Evolutionary conservation across 2,797 vertebrate species (phyloP), one percentile per base, ranked within the genome.

Genomic region (Petrocephalus schoutedeni): DNA sequence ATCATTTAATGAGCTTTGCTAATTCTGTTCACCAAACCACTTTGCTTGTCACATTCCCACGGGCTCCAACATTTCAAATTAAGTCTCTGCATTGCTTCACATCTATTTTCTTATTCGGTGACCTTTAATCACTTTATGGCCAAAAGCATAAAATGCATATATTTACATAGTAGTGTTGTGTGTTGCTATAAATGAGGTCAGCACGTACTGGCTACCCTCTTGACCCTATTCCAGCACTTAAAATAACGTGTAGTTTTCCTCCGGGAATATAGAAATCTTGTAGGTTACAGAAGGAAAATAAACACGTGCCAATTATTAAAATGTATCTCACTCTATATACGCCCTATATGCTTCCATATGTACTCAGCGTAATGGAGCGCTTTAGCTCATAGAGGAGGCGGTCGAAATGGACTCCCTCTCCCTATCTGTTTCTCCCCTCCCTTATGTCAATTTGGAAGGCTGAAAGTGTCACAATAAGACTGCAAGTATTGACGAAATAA

Each of bases 371-470:
- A 59, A 36, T 58, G 56, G 14, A 10, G 56, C 84, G 5, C 32
- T 86, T 59, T 36, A 59, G 84, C 56, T 86, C 54, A 85, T 14
- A 58, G 21, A 53, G 53, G 53, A 32, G 51, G 51, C 51, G 19
- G 57, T 56, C 53, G 21, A 77, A 54, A 58, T 36, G 84, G 84
- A 41, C 82, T 89, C 88, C 91, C 88, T 41, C 89, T 89, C 77
- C 91, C 90, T 91, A 90, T 91, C 88, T 90, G 87, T 92, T 89
- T 92, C 86, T 92, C 92, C 89, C 89, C 88, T 82, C 51, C 87
- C 87, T 67, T 89, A 80, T 88, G 85, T 89, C 87, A 89, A 54
- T 64, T 56, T 32, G 56, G 56, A 58, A 86, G 14, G 12, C 86
- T 53, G 82, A 86, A 86, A 5, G 54, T 89, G 87, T 83, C 87